Base-by-base conservation (phyloP, 23 tunicate species). In the Ciona savignyi region DNA sequence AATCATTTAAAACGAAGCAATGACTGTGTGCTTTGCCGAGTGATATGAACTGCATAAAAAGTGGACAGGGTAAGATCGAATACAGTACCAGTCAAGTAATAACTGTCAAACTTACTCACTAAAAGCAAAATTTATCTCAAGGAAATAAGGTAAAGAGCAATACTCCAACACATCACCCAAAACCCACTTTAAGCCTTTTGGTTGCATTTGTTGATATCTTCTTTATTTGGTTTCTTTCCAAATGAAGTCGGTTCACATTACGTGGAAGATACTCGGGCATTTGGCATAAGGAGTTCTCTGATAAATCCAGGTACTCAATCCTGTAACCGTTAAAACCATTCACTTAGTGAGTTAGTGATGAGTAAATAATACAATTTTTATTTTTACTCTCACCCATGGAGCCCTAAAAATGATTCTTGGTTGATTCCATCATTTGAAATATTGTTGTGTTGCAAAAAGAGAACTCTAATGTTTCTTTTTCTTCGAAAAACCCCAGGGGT, bases 261-360 rank as follows among this genome's bases (percentile, higher is more conserved):
- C 25, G 72, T n/a, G 92, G 92, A 0, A 85, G 70, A 29, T 72
- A 33, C 26, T 15, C 25, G 2, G 92, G 92, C 1, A 85, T 63
- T 29, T 28, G 25, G 4, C 60, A 56, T 9, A 85, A 60, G 4
- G 66, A 74, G 63, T 85, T 85, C 23, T 51, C 64, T 15, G 92
- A 85, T 28, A 85, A 31, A 62, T 85, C 84, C 48, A 85, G 32
- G 51, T 78, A 78, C 66, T 78, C 80, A 9, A 63, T 30, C 15
- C n/a, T 0, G 22, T 25, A 49, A 49, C 20, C n/a, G n/a, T n/a
- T n/a, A n/a, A n/a, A n/a, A n/a, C n/a, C n/a, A n/a, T n/a, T n/a
- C n/a, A n/a, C n/a, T n/a, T n/a, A n/a, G n/a, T n/a, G n/a, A n/a
- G n/a, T n/a, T n/a, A n/a, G n/a, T n/a, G n/a, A n/a, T n/a, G n/a